Base-by-base conservation (phyloP, 2,888 invertebrate species). In the Microdon myrmicae region DNA sequence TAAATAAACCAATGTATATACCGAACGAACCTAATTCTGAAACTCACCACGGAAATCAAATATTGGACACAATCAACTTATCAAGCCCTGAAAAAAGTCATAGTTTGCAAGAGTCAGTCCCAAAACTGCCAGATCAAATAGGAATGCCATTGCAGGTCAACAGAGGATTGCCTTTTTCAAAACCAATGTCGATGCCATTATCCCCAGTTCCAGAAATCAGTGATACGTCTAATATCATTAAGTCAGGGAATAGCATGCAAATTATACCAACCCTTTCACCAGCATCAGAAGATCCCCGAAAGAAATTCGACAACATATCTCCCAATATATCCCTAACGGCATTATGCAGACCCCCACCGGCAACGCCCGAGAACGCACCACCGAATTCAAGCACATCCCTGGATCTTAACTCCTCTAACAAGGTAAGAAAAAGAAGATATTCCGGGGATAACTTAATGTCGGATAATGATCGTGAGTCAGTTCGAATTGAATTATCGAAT, bases 321-420 rank as follows among this genome's bases (percentile, higher is more conserved):
- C 75, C 76, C 0, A 76, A 75, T 31, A 75, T 75, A 48, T 76
- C 75, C 1, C 28, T 75, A 23, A 75, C 76, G 6, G 74, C 75
- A 0, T 68, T 74, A 6, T 67, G 68, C 14, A 61, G 56, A 5
- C 9, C 34, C 6, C 51, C 45, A 9, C 9, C 4, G 7, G 47
- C 49, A 37, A 12, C 31, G 17, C 4, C 23, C 32, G 49, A 41
- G 12, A 5, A 43, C 16, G 56, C 49, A 16, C 31, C 31, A 7
- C 31, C 49, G 8, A 19, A 23, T 23, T 14, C 44, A 20, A 31
- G 14, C 14, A 32, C 28, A 13, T 26, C 29, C 22, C 9, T 12
- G 19, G 4, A 12, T 1, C 5, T 13, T 23, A 1, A 39, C 41
- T 1, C 39, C 55, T n/a, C n/a, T 1, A 23, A 47, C 6, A 49